A percentile compares a stretch with the other conserved stretches of the same genome.
These are phyloP conservation scores for Azemiops feae DNA, from an alignment of 2,113 vertebrate species.

Conservation along the genomic window DNA sequence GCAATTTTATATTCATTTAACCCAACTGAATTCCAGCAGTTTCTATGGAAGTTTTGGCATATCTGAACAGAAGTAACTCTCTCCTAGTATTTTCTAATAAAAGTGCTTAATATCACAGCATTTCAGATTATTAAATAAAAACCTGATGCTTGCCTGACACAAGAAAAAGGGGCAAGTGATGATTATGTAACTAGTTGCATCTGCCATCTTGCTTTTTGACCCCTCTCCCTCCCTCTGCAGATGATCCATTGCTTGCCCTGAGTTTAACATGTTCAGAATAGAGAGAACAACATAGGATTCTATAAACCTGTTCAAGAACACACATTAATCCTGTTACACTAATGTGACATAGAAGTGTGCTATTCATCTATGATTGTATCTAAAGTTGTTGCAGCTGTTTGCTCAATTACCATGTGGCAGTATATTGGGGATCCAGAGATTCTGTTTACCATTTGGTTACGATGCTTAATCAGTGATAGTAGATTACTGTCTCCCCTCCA, in stretches of 20 bases:
- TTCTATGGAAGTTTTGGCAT: not conserved
- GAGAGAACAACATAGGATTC: not conserved
- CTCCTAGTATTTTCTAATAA: not conserved
- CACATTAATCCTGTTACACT: not conserved
- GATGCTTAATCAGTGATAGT: not conserved
- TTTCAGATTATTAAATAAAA: not conserved
- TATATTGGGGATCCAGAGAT: not conserved
- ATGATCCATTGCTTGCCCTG: not conserved
- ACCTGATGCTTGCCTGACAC: not conserved
- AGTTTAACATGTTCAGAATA: not conserved
- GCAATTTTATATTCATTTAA: not conserved
- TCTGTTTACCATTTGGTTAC: not conserved
- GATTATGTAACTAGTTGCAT: not conserved
- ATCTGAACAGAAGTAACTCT: not conserved
- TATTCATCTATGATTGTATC: not conserved
- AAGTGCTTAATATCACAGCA: not conserved
- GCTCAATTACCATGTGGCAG: not conserved
- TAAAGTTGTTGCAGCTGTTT: not conserved
- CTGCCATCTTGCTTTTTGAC: not conserved
- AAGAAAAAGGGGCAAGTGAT: not conserved
- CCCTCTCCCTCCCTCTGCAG: not conserved
- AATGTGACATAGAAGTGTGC: not conserved
- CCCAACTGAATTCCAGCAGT: not conserved
- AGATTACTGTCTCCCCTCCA: not conserved
- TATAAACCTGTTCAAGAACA: not conserved